phyloP scores from a whole-genome alignment of 2,797 vertebrate species.

The Dryobates pubescens region DNA sequence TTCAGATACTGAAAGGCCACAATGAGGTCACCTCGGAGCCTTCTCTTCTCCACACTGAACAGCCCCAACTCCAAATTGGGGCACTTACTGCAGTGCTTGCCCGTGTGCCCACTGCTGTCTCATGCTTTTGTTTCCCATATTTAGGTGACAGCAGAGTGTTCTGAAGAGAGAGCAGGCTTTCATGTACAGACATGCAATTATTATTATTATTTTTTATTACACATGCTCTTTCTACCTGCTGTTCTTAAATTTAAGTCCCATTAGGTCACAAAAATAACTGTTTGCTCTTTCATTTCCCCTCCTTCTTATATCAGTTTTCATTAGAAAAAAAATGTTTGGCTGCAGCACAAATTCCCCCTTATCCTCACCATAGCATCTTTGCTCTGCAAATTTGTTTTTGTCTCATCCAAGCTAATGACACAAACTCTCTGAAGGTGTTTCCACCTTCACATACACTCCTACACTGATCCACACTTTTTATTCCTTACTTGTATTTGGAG shows the following conservation, averaged over 20 bases:
- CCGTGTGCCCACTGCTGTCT: accelerated
- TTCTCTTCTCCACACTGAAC: no score
- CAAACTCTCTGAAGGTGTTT: neutral
- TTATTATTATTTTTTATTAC: neutral
- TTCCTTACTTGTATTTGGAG: neutral
- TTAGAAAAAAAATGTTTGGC: neutral
- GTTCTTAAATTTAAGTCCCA: constrained; percentile 56
- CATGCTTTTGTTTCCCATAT: neutral
- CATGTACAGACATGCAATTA: neutral
- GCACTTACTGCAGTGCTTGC: neutral
- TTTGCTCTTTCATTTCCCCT: neutral
- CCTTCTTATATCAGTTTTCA: neutral
- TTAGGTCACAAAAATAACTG: constrained; percentile 18
- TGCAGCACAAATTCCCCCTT: constrained; percentile 12
- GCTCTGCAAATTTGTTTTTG: neutral
- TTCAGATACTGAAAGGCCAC: no score
- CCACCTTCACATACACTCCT: neutral
- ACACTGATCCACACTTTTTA: neutral
- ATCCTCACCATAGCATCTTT: neutral
- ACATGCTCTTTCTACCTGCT: constrained; percentile 22
- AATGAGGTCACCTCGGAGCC: no score
- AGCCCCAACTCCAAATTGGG: no score
- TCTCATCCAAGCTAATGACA: neutral
- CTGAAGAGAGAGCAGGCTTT: neutral
- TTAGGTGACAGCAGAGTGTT: neutral